Conservation (phyloP, 2,797 vertebrate genomes). For the Sebastes aleutianus region DNA sequence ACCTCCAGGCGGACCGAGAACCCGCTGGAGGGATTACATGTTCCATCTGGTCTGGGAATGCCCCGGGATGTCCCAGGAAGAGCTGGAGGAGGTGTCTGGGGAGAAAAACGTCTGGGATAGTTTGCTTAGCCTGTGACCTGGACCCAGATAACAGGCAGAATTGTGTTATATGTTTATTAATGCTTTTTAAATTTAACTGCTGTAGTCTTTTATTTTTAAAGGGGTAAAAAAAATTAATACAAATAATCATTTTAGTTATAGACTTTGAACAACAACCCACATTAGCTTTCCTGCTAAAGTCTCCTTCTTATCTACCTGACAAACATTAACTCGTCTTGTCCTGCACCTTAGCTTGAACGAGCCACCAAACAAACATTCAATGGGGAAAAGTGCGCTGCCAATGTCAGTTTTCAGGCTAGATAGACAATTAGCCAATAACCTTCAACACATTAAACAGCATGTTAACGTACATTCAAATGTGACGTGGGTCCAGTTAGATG, state of each 20-base stretch:
- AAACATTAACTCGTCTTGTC: background rate
- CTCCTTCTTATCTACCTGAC: background rate
- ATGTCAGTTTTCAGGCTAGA: background rate
- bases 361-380: too few relatives aligned
- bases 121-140: slow-evolving; percentile 1
- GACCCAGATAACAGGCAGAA: background rate
- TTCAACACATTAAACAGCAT: background rate
- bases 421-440: background rate
- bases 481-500: background rate
- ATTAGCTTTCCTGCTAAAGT: background rate
- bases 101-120: background rate
- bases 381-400: too few relatives aligned
- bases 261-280: too few relatives aligned
- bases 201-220: background rate
- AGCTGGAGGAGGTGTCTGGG: slow-evolving; percentile 13
- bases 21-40: slow-evolving; percentile 7
- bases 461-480: background rate
- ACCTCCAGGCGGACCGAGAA: slow-evolving; percentile 5
- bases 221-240: background rate
- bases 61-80: background rate
- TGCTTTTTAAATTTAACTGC: background rate
- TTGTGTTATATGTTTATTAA: background rate
- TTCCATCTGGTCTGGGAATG: slow-evolving; percentile 3
- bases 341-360: too few relatives aligned
- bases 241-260: too few relatives aligned